Percentiles rank a stretch among this genome's conserved stretches.
phyloP scores from a whole-genome alignment of 2,797 vertebrate species.

The Anolis apletophallus region DNA sequence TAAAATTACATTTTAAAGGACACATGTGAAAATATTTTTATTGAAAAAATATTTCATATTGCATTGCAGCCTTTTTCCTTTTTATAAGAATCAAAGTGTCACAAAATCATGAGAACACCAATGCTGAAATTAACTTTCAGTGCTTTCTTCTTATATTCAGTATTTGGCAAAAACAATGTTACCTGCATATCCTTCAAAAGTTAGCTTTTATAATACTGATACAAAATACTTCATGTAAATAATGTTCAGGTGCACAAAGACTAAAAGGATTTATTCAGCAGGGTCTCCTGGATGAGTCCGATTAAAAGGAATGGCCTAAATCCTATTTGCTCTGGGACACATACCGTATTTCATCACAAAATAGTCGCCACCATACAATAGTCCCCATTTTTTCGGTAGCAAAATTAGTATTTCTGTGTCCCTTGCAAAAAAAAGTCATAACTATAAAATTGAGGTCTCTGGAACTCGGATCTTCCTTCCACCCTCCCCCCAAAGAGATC shows the following conservation, averaged over 20 bases:
- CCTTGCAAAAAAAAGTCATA: no score
- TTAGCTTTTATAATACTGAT: conserved; percentile 90
- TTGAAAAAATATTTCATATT: conserved; percentile 81
- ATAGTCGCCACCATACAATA: no score
- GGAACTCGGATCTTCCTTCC: no score
- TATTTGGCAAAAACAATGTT: conserved; percentile 80
- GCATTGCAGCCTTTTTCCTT: conserved; percentile 68
- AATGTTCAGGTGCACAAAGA: conserved; percentile 77
- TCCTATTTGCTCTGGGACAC: no score
- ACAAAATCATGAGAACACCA: conserved; percentile 69
- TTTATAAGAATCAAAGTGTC: conserved; percentile 64
- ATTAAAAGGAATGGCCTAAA: neutral
- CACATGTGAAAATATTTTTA: conserved; percentile 71
- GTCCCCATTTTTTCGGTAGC: no score
- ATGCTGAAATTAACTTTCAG: conserved; percentile 71
- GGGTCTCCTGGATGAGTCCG: neutral
- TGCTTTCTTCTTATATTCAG: conserved; percentile 73
- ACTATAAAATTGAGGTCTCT: no score
- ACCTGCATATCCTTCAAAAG: conserved; percentile 75
- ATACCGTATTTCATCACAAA: no score
- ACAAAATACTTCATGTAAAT: conserved; percentile 81
- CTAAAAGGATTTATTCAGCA: conserved; percentile 9
- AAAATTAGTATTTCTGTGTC: no score
- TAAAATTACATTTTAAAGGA: conserved; percentile 16
- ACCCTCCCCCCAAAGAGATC: no score